Conservation (phyloP, 2,797 vertebrate genomes). For the Coluber constrictor region DNA sequence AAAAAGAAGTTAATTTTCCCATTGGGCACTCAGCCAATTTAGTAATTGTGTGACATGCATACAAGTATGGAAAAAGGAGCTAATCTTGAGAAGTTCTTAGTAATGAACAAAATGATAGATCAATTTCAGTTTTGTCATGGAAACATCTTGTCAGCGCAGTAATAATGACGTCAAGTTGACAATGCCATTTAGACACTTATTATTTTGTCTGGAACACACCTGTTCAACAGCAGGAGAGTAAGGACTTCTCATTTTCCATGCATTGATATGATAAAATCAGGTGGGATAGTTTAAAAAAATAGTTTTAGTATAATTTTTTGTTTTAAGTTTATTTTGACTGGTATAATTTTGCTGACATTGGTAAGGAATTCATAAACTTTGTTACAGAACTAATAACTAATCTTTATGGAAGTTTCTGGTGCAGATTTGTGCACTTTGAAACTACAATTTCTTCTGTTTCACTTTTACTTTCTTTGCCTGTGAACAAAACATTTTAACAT, state of each 20-base stretch:
- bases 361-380: slow-evolving; percentile 20
- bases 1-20: slow-evolving; percentile 28
- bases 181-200: slow-evolving; percentile 28
- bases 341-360: neutral
- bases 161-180: slow-evolving; percentile 63
- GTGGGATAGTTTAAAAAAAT: neutral
- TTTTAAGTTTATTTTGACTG: neutral
- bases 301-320: slow-evolving; percentile 3
- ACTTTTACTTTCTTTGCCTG: slow-evolving; percentile 15
- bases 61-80: slow-evolving; percentile 44
- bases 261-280: slow-evolving; percentile 18
- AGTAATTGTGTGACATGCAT: slow-evolving; percentile 48
- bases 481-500: slow-evolving; percentile 27
- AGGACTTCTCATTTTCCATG: slow-evolving; percentile 49
- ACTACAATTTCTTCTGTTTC: neutral
- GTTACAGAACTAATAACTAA: neutral
- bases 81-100: slow-evolving; percentile 40
- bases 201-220: slow-evolving; percentile 56
- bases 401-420: neutral
- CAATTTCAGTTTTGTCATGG: slow-evolving; percentile 66
- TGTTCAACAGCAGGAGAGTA: slow-evolving; percentile 55
- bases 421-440: neutral
- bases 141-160: slow-evolving; percentile 66
- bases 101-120: slow-evolving; percentile 56
- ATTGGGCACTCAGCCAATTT: slow-evolving; percentile 48